phyloP scores from a whole-genome alignment of 2,888 invertebrate genomes.

The Eudiplozoon nipponicum region DNA sequence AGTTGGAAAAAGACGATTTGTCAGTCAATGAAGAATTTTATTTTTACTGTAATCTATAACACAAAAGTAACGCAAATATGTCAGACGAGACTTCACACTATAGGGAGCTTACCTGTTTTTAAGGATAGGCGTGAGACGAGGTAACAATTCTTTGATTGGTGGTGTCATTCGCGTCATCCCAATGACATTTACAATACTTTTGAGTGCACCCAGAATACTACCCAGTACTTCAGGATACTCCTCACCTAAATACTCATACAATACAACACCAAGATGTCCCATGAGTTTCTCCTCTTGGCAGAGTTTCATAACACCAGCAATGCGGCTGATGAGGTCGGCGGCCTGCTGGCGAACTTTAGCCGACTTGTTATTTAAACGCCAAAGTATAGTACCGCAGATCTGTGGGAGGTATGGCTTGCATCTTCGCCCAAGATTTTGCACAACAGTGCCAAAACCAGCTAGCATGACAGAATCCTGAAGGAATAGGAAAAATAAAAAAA shows the following conservation, averaged over 20 bases:
- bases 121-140: slow-evolving; percentile 72
- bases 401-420: slow-evolving; percentile 94
- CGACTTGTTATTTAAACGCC: slow-evolving; percentile 94
- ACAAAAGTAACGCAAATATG: too few relatives aligned
- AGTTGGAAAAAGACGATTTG: too few relatives aligned
- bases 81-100: too few relatives aligned
- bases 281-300: slow-evolving; percentile 98
- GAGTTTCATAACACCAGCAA: slow-evolving; percentile 89
- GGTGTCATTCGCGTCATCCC: slow-evolving; percentile 99
- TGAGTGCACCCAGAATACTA: slow-evolving; percentile 82
- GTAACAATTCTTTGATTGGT: slow-evolving; percentile 83
- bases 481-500: slow-evolving; percentile 19
- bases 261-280: slow-evolving; percentile 90
- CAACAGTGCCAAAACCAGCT: slow-evolving; percentile 92
- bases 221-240: slow-evolving; percentile 96
- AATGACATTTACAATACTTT: slow-evolving; percentile 92
- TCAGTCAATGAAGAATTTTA: too few relatives aligned
- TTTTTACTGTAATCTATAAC: too few relatives aligned
- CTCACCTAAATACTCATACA: slow-evolving; percentile 92
- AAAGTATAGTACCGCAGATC: slow-evolving; percentile 94
- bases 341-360: slow-evolving; percentile 94
- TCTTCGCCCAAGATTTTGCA: slow-evolving; percentile 73
- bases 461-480: slow-evolving; percentile 87
- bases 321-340: slow-evolving; percentile 81
- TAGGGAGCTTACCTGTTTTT: slow-evolving; percentile 60